Base-by-base conservation (phyloP, 2,113 vertebrate species). In the Myotis lucifugus region DNA sequence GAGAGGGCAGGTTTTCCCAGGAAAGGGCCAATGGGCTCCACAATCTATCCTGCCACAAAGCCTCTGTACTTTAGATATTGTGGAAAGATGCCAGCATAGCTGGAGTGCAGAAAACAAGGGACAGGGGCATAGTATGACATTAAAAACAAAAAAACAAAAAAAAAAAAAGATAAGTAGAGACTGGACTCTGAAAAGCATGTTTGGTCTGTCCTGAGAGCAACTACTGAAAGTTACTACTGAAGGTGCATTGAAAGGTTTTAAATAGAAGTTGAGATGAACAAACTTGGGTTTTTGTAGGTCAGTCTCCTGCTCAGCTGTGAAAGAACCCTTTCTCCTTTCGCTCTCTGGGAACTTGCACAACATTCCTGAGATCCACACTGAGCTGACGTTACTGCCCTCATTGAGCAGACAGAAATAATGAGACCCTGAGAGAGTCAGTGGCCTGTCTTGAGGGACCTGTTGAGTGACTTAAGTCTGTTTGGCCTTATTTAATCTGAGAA, bases 41-140 rank as follows among this genome's bases (percentile, higher is more conserved):
- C 2, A 15, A 27, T 69, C 72, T 34, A 0, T 23, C 56, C 42
- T 15, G 19, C 52, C 23, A 7, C 21, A 29, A 84, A n/a, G 32
- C 34, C 34, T 88, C 42, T 4, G 11, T 8, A 54, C 9, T 3
- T 27, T 15, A 52, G 27, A 54, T 34, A 3, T 8, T n/a, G 9
- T 34, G 40, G 66, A 40, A 56, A 74, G 19, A 90, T 3, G 27
- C 7, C 19, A 27, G 27, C 34, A 42, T 3, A 4, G 73, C 17
- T 42, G 8, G 37, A 79, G 9, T 10, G 1, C 18, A 54, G 50
- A 27, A 67, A 70, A n/a, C 27, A 42, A 86, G 40, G 9, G 9
- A 0, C 11, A 37, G 5, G 27, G 27, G 48, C 18, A 25, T 0
- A 4, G 29, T 1, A 1, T 40, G 29, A 48, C 6, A 4, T 21